Percentiles rank a stretch among this genome's conserved stretches.
These are phyloP conservation scores for Brachylomia viminalis DNA, from an alignment of 2,888 invertebrate genomes.

Conservation along the genomic window DNA sequence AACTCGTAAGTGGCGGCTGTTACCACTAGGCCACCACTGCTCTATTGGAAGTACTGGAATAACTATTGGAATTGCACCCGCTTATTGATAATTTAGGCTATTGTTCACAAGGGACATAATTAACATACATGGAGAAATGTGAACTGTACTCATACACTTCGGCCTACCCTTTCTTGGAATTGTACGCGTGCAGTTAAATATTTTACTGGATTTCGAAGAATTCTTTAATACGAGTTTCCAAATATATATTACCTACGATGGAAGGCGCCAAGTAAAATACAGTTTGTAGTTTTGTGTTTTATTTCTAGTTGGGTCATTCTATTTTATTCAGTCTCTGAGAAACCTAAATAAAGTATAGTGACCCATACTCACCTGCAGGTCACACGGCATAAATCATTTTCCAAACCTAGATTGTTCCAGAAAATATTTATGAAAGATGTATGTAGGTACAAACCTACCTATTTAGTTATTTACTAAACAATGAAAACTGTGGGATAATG, in stretches of 20 bases:
- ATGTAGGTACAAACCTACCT: too few species aligned
- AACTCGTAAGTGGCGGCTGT: too few species aligned
- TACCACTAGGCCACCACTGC: too few species aligned
- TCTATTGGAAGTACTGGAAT: too few species aligned
- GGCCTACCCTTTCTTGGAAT: neutral
- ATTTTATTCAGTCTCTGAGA: neutral
- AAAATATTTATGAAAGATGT: neutral
- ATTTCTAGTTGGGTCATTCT: neutral
- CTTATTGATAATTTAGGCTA: too few species aligned
- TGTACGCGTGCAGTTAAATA: neutral
- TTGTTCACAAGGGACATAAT: too few species aligned
- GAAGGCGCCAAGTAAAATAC: neutral
- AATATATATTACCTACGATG: neutral
- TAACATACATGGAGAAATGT: too few species aligned
- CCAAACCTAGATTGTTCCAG: neutral
- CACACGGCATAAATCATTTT: neutral
- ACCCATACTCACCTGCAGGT: neutral
- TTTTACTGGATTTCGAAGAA: neutral
- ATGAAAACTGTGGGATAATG: too few species aligned
- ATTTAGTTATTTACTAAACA: too few species aligned
- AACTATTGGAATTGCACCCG: too few species aligned
- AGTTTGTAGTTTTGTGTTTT: too few species aligned
- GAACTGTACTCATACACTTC: neutral
- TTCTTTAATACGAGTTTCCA: neutral
- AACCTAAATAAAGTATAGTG: conserved; percentile 1